These are phyloP conservation scores for Venustoraphidia nigricollis DNA, from an alignment of 2,888 invertebrate genomes.

Conservation along the genomic window DNA sequence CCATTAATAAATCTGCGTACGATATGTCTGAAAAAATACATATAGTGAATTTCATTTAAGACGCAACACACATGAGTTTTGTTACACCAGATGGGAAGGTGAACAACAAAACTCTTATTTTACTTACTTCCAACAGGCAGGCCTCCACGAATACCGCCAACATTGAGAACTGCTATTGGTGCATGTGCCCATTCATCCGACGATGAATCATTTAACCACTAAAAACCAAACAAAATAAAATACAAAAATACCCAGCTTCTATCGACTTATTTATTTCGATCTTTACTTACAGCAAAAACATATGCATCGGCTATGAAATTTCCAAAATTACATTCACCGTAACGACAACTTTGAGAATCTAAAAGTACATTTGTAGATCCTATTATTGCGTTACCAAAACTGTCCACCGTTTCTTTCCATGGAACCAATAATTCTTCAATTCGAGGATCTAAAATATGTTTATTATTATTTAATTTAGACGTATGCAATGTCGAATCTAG, in stretches of 20 bases:
- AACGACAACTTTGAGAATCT: conserved; percentile 35
- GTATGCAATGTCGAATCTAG: no score
- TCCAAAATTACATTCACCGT: conserved; percentile 57
- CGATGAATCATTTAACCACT: conserved; percentile 33
- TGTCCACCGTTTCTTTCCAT: conserved; percentile 42
- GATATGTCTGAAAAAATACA: conserved; percentile 42
- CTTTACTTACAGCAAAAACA: conserved; percentile 39
- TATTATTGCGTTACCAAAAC: conserved; percentile 34
- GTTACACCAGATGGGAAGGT: conserved; percentile 1
- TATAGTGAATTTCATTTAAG: no score
- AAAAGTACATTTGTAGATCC: conserved; percentile 43
- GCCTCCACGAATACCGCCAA: conserved; percentile 54
- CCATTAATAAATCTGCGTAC: conserved; percentile 48
- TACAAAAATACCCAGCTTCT: no score
- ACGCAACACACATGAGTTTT: no score
- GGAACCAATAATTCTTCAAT: conserved; percentile 41
- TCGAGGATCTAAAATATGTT: conserved; percentile 33
- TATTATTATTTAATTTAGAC: no score
- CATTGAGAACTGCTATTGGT: conserved; percentile 48
- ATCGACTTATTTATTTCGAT: background rate
- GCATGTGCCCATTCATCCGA: conserved; percentile 46
- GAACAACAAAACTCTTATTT: background rate
- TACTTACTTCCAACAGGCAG: conserved; percentile 44
- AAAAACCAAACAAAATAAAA: conserved; percentile 4
- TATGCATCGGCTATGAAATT: conserved; percentile 58